Evolutionary conservation across 2,888 invertebrate genomes (phyloP).

Genomic region (Spicauda simplicius): DNA sequence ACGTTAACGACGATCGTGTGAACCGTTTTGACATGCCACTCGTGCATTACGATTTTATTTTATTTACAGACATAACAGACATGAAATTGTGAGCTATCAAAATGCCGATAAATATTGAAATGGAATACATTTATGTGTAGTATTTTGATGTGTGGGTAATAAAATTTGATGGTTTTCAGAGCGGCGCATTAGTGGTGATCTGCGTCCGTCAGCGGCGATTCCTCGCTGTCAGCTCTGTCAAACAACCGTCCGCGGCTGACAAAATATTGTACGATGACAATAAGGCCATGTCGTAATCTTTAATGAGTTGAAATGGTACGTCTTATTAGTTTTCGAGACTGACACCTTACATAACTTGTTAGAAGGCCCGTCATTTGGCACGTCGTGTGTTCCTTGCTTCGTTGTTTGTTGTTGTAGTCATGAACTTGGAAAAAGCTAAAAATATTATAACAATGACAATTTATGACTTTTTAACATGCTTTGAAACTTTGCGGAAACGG

Average conservation of each 20-base stretch:
- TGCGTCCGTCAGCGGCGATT: slow-evolving; percentile 4
- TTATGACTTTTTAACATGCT: background rate
- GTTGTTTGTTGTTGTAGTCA: background rate
- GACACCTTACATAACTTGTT: slow-evolving; percentile 1
- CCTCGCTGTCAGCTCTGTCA: slow-evolving; percentile 36
- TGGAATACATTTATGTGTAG: slow-evolving; percentile 54
- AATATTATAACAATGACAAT: background rate
- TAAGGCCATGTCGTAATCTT: background rate
- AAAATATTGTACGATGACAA: slow-evolving; percentile 29
- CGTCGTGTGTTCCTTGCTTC: background rate
- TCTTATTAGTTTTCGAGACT: no score
- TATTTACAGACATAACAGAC: slow-evolving; percentile 76
- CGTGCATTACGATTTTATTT: slow-evolving; percentile 54
- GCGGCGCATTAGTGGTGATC: slow-evolving; percentile 40
- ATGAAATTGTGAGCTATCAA: slow-evolving; percentile 55
- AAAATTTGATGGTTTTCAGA: slow-evolving; percentile 56
- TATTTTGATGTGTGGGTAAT: slow-evolving; percentile 50
- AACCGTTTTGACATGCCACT: slow-evolving; percentile 48
- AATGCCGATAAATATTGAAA: slow-evolving; percentile 63
- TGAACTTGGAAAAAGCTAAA: background rate
- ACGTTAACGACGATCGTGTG: slow-evolving; percentile 59
- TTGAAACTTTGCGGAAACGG: no score
- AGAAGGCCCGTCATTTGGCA: no score
- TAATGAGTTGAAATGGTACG: slow-evolving; percentile 22
- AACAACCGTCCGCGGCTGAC: slow-evolving; percentile 23